These are phyloP conservation scores for Aspidiotus rigidus DNA, from an alignment of 2,888 invertebrate genomes.

Conservation along the genomic window DNA sequence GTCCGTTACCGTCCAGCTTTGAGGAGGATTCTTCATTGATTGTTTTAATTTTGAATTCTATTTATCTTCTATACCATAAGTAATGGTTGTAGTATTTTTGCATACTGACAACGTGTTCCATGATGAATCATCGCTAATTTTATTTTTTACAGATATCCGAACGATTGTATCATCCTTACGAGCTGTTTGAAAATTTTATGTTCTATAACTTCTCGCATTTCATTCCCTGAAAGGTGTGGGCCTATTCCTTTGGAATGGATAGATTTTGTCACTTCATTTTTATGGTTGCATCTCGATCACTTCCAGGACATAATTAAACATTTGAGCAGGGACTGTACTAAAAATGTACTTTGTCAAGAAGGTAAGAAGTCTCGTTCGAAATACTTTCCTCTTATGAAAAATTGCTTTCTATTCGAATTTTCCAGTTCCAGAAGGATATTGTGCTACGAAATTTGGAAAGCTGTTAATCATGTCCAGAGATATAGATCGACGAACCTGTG, in stretches of 20 bases:
- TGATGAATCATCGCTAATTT: not conserved
- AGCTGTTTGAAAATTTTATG: conserved; percentile 8
- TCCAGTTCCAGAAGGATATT: too few relatives aligned
- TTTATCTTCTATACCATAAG: not conserved
- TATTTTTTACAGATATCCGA: conserved; percentile 7
- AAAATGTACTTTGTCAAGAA: conserved; percentile 45
- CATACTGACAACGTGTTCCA: not conserved
- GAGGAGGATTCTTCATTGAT: not conserved
- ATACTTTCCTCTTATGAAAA: not conserved
- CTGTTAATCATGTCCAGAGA: not conserved
- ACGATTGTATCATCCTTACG: not conserved
- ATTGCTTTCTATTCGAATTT: not conserved
- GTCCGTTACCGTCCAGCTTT: not conserved
- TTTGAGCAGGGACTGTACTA: conserved; percentile 48
- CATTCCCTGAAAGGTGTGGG: not conserved
- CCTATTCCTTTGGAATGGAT: not conserved
- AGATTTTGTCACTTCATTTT: conserved; percentile 45
- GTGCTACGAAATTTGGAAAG: too few relatives aligned
- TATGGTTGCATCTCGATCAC: conserved; percentile 55
- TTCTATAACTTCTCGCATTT: not conserved
- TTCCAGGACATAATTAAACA: conserved; percentile 57
- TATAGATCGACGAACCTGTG: conserved; percentile 11
- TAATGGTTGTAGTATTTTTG: not conserved
- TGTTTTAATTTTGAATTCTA: not conserved
- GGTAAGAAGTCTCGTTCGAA: conserved; percentile 30